Base-by-base conservation (phyloP, 2,797 vertebrate species). In the Falco columbarius region DNA sequence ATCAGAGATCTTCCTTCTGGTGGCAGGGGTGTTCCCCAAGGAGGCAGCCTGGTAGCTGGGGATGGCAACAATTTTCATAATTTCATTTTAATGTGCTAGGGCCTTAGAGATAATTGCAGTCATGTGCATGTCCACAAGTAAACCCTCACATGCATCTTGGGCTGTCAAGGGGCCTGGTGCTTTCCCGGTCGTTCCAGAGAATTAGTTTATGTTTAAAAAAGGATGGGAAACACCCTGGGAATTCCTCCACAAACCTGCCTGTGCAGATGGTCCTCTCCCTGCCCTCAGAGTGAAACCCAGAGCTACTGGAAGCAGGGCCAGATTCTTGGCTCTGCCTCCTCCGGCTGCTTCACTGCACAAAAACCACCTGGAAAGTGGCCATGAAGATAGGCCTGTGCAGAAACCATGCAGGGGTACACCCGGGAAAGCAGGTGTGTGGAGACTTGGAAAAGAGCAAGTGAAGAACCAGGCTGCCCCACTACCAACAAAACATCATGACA, bases 241-340 rank as follows among this genome's bases (percentile, higher is more conserved):
- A 95, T 96, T 96, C 95, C 94, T 96, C 79, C 73, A 42, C 90
- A 92, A 91, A 95, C 94, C 70, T 63, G 73, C 72, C 96, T 58
- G 93, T 95, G 96, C 94, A 96, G 94, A 92, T 93, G 95, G 95
- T 94, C 91, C 77, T 96, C 88, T 96, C 94, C 94, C 75, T 96
- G 85, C 93, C 85, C 75, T 95, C 62, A 0, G 38, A 91, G 82
- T 94, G 93, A 96, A 96, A 96, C 91, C 87, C 91, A 86, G 56
- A 92, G 59, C 38, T 93, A 29, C 87, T 93, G 90, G 80, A 91
- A 94, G 24, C 68, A 56, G 75, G 81, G 87, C 49, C 68, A 86
- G 65, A 91, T 95, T 96, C 84, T 95, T 95, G 89, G 81, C 86
- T 92, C 56, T 92, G 81, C 63, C 84, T 90, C 59, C 74, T 85